Evolutionary conservation across 2,888 invertebrate species (phyloP).

Genomic region (Hirtodrosophila alboralis): DNA sequence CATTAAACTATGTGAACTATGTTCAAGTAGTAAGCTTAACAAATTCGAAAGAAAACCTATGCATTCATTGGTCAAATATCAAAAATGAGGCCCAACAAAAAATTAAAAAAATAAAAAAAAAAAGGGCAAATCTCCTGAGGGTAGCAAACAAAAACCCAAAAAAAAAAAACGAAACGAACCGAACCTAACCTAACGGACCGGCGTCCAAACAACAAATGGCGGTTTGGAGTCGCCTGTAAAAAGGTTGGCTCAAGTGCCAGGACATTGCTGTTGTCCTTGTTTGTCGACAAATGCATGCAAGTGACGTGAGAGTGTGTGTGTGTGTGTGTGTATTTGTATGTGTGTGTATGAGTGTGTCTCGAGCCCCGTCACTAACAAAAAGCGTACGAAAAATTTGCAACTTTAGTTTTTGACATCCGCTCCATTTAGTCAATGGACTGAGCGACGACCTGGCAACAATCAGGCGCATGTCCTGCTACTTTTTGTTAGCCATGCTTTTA

Average conservation of each 20-base stretch:
- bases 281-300: slow-evolving; percentile 59
- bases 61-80: slow-evolving; percentile 61
- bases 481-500: slow-evolving; percentile 9
- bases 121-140: slow-evolving; percentile 60
- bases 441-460: slow-evolving; percentile 73
- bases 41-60: slow-evolving; percentile 49
- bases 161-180: too few species aligned
- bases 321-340: slow-evolving; percentile 16
- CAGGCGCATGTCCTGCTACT: slow-evolving; percentile 58
- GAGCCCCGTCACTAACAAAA: slow-evolving; percentile 29
- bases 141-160: slow-evolving; percentile 49
- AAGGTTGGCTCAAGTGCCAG: slow-evolving; percentile 56
- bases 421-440: slow-evolving; percentile 72
- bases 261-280: slow-evolving; percentile 52
- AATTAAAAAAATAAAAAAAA: too few species aligned
- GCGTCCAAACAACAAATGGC: slow-evolving; percentile 74
- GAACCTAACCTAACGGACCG: slow-evolving; percentile 56
- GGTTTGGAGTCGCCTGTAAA: slow-evolving; percentile 45
- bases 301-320: slow-evolving; percentile 47
- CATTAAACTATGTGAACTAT: slow-evolving; percentile 60
- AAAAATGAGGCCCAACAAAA: slow-evolving; percentile 19
- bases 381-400: slow-evolving; percentile 63
- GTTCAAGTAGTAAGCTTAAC: slow-evolving; percentile 32
- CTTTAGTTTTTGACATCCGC: slow-evolving; percentile 75
- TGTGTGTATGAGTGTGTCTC: slow-evolving; percentile 16